Evolutionary conservation across 2,113 vertebrate genomes (phyloP).

Genomic region (Epinephelus lanceolatus): DNA sequence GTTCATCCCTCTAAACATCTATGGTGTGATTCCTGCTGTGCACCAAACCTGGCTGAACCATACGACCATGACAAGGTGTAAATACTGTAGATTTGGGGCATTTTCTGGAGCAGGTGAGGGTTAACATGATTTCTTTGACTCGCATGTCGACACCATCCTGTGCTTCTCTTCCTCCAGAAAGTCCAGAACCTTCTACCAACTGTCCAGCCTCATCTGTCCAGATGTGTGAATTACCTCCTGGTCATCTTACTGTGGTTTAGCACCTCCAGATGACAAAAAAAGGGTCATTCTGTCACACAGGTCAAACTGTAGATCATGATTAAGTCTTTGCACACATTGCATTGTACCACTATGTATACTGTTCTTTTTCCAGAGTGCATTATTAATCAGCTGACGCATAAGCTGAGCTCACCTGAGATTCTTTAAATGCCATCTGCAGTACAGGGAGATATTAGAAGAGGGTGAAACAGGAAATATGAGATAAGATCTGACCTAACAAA

Average conservation of each 20-base stretch:
- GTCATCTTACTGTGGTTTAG: background rate
- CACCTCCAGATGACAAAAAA: background rate
- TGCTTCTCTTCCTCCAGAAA: background rate
- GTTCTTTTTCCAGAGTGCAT: slow-evolving; percentile 87
- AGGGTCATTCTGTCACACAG: background rate
- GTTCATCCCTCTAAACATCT: background rate
- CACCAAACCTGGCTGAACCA: too few relatives aligned
- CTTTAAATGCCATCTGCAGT: slow-evolving; percentile 27
- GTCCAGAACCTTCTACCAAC: background rate
- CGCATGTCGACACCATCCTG: background rate
- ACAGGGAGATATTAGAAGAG: slow-evolving; percentile 2
- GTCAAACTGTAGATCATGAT: slow-evolving; percentile 34
- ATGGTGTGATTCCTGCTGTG: background rate
- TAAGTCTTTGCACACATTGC: background rate
- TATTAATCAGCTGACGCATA: slow-evolving; percentile 87
- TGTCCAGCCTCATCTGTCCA: background rate
- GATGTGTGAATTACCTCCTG: background rate
- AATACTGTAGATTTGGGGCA: background rate
- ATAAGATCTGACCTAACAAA: background rate
- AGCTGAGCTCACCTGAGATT: slow-evolving; percentile 46
- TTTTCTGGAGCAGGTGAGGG: background rate
- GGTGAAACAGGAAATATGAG: background rate
- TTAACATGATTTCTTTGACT: background rate
- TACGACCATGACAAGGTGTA: background rate
- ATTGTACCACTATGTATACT: background rate